Evolutionary conservation across 2,888 invertebrate genomes (phyloP).

Genomic region (Prenolepis imparis): DNA sequence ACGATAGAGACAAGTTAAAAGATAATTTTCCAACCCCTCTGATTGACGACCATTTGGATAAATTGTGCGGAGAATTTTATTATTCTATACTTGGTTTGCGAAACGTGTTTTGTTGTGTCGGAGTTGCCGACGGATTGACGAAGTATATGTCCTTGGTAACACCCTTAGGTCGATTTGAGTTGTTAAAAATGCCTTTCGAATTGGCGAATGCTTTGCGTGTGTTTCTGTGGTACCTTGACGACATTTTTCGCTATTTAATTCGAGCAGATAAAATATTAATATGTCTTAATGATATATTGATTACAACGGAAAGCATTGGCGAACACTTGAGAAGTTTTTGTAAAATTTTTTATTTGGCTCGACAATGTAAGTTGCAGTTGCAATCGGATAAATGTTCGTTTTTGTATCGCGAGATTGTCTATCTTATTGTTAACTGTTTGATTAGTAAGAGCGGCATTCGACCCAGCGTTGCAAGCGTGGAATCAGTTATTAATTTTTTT

Average conservation of each 20-base stretch:
- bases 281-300: not conserved
- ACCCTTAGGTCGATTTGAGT: not conserved
- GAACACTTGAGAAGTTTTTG: not conserved
- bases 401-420: constrained; percentile 22
- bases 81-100: constrained; percentile 12
- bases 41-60: constrained; percentile 29
- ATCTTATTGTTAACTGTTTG: constrained; percentile 26
- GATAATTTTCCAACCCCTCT: constrained; percentile 20
- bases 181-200: constrained; percentile 1
- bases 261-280: constrained; percentile 31
- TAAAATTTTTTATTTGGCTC: not conserved
- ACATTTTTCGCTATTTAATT: constrained; percentile 36
- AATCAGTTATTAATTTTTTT: constrained; percentile 4
- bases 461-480: not conserved
- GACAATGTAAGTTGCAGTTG: not conserved
- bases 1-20: not conserved
- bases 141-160: not conserved
- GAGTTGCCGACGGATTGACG: too few species aligned
- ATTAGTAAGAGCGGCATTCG: not conserved
- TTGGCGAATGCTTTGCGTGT: constrained; percentile 18
- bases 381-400: not conserved
- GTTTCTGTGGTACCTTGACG: constrained; percentile 22
- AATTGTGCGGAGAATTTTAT: constrained; percentile 7
- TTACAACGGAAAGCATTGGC: not conserved
- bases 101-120: too few species aligned